phyloP scores from a whole-genome alignment of 1,140 invertebrate genomes.

The Orius insidiosus region DNA sequence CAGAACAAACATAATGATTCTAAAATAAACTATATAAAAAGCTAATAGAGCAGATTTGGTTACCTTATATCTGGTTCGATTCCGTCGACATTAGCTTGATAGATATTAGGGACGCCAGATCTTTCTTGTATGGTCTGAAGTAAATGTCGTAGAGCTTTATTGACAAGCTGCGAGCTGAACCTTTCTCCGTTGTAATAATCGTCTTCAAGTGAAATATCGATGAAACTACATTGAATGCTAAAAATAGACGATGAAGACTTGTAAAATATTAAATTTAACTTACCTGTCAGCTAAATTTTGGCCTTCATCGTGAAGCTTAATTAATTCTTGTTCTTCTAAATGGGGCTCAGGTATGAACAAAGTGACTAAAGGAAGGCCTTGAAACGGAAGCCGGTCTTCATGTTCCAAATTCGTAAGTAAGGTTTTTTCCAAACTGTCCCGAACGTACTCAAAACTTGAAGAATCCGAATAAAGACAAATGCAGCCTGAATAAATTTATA shows the following conservation, averaged over 20 bases:
- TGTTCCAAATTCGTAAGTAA: conserved; percentile 77
- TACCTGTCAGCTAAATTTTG: conserved; percentile 76
- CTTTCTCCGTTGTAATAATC: conserved; percentile 32
- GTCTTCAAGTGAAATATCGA: conserved; percentile 58
- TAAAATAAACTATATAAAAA: conserved; percentile 31
- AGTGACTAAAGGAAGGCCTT: conserved; percentile 77
- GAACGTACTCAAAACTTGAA: conserved; percentile 79
- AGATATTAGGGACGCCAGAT: conserved; percentile 49
- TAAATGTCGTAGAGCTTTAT: conserved; percentile 54
- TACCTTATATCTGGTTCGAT: conserved; percentile 74
- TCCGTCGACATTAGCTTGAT: conserved; percentile 56
- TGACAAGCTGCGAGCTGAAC: conserved; percentile 40
- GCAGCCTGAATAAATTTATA: conserved; percentile 34
- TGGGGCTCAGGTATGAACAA: conserved; percentile 72
- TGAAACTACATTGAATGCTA: conserved; percentile 72
- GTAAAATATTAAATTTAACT: no score
- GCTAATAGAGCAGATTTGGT: no score
- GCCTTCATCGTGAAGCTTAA: conserved; percentile 71
- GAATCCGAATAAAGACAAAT: conserved; percentile 84
- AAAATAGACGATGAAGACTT: no score
- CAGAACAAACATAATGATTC: conserved; percentile 95
- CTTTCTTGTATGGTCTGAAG: conserved; percentile 56
- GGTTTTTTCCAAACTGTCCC: conserved; percentile 80
- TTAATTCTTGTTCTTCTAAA: conserved; percentile 64
- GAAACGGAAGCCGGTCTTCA: conserved; percentile 69